Evolutionary conservation across 1,140 invertebrate species (phyloP).

Genomic region (Agrilus planipennis): DNA sequence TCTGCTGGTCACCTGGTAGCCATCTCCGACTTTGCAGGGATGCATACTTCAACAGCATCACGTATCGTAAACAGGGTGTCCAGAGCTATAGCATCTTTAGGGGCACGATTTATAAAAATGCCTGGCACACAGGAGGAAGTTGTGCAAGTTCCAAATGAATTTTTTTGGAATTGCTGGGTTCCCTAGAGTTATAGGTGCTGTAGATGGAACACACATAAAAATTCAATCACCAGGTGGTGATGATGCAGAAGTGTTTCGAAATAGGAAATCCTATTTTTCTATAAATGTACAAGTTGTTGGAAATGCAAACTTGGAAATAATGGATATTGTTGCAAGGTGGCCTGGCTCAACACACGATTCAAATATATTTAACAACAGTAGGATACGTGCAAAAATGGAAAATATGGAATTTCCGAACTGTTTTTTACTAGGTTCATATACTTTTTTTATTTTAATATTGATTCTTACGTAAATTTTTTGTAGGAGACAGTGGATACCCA

Average conservation of each 20-base stretch:
- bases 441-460: no score
- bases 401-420: conserved; percentile 3
- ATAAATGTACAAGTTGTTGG: conserved; percentile 31
- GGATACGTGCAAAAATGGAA: conserved; percentile 12
- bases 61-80: conserved; percentile 19
- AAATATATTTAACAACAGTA: conserved; percentile 25
- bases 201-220: conserved; percentile 24
- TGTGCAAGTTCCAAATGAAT: conserved; percentile 10
- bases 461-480: no score
- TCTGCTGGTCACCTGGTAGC: conserved; percentile 18
- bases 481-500: no score
- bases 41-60: conserved; percentile 19
- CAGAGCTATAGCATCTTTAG: conserved; percentile 17
- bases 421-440: conserved; percentile 2
- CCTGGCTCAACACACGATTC: conserved; percentile 28
- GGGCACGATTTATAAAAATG: conserved; percentile 5
- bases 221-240: conserved; percentile 13
- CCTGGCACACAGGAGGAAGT: conserved; percentile 18
- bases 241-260: conserved; percentile 29
- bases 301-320: conserved; percentile 18
- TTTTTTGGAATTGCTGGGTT: conserved; percentile 27
- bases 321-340: conserved; percentile 29
- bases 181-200: conserved; percentile 22
- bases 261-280: conserved; percentile 31
- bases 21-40: conserved; percentile 21